Conservation (phyloP, 2,797 vertebrate species). For the Gallinago solitaria region DNA sequence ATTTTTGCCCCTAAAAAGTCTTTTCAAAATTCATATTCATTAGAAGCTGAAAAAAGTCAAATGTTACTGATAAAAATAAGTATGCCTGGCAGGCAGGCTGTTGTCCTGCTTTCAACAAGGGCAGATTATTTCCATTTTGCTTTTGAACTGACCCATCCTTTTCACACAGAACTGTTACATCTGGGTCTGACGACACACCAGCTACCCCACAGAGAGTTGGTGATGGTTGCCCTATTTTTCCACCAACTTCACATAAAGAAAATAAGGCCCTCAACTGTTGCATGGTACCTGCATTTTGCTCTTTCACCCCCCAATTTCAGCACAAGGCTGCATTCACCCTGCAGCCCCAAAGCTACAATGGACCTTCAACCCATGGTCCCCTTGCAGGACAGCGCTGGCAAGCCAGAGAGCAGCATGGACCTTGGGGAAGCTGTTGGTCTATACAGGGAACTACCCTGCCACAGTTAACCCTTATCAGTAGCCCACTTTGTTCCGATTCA, state of each 20-base stretch:
- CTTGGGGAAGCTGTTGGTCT: fast-evolving
- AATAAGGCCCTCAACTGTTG: background rate
- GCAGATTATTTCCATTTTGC: background rate
- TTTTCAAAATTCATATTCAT: background rate
- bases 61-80: background rate
- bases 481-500: no score
- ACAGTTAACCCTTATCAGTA: no score
- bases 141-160: background rate
- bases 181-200: background rate
- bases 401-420: fast-evolving
- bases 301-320: background rate
- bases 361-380: background rate
- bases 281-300: background rate
- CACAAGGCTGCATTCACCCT: background rate
- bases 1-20: background rate
- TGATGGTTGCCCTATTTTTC: background rate
- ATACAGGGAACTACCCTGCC: background rate
- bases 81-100: background rate
- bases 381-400: background rate
- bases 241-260: background rate
- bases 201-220: fast-evolving
- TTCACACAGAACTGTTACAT: background rate
- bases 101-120: background rate
- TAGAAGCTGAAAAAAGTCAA: background rate
- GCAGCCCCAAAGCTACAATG: background rate